These are phyloP conservation scores for Myotis planiceps DNA, from an alignment of 2,797 vertebrate genomes.

Conservation along the genomic window DNA sequence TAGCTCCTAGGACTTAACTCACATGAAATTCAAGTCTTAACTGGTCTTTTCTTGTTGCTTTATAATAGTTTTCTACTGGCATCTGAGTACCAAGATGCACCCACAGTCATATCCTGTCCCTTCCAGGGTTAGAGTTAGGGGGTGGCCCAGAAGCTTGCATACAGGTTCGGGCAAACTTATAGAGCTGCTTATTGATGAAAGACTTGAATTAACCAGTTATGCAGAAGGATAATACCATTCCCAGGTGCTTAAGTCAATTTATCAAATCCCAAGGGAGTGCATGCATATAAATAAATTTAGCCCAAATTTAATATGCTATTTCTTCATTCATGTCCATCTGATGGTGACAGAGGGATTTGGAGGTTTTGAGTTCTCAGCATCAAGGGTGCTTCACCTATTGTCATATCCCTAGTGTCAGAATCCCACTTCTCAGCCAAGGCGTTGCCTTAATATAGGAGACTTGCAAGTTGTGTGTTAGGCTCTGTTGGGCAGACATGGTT, in stretches of 20 bases:
- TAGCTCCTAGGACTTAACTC: neutral
- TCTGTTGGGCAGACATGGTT: neutral
- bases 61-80: neutral
- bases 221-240: neutral
- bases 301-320: neutral
- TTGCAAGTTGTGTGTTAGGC: neutral
- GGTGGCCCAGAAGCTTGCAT: neutral
- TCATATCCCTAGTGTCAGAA: neutral
- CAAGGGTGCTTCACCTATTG: neutral
- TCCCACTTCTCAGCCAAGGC: neutral
- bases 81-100: neutral
- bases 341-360: neutral
- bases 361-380: neutral
- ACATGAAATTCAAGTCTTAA: neutral
- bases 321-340: neutral
- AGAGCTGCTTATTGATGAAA: neutral
- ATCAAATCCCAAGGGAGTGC: neutral
- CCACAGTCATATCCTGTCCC: neutral
- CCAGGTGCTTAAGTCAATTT: constrained; percentile 16
- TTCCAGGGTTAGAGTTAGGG: neutral
- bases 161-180: neutral
- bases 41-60: neutral
- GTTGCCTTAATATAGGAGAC: neutral
- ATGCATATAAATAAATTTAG: neutral
- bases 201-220: constrained; percentile 37